Conservation (phyloP, 1,140 invertebrate species). For the Lethocerus indicus region DNA sequence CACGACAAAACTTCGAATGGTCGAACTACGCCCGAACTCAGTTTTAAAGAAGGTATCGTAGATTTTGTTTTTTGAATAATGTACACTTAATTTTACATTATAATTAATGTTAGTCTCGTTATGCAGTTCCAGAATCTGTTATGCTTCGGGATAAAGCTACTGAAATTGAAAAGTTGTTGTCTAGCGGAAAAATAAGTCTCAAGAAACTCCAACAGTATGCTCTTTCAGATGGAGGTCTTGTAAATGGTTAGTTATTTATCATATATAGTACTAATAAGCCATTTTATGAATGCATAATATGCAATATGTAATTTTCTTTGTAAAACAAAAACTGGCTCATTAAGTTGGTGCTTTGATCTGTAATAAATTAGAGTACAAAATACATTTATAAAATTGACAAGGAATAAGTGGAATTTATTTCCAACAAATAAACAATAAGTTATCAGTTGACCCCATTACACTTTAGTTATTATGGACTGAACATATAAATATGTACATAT, state of each 20-base stretch:
- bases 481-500: no score
- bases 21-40: no score
- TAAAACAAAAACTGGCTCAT: background rate
- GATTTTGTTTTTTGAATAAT: background rate
- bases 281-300: background rate
- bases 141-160: background rate
- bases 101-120: background rate
- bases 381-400: no score
- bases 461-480: no score
- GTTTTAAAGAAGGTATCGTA: slow-evolving; percentile 1
- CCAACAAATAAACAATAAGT: no score
- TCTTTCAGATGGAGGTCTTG: background rate
- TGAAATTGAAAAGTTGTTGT: background rate
- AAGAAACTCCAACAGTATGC: background rate
- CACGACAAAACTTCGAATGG: no score
- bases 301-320: background rate
- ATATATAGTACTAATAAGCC: no score
- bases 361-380: no score
- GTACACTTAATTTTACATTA: background rate
- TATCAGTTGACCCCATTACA: no score
- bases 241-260: background rate
- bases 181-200: background rate
- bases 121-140: background rate
- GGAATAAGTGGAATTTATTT: no score
- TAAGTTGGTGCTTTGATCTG: background rate